Percentiles rank a stretch among this genome's conserved stretches.
Conservation (phyloP, 2,888 invertebrate genomes). For the Agrochola macilenta region DNA sequence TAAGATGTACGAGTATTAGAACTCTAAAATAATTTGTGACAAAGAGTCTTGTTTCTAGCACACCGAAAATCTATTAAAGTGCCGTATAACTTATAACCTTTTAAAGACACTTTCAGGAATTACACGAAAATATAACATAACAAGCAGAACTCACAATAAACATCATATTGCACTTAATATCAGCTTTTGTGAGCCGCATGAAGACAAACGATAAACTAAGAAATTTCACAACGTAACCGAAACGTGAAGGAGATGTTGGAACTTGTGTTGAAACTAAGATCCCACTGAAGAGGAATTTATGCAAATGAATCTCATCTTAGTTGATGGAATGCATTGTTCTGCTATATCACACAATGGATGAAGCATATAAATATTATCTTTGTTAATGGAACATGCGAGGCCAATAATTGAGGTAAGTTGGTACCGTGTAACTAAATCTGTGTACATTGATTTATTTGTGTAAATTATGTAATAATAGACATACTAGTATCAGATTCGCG, state of each 20-base stretch:
- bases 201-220: constrained; percentile 53
- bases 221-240: constrained; percentile 65
- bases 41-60: neutral
- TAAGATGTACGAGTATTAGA: neutral
- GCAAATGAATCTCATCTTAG: constrained; percentile 79
- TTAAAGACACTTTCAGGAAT: neutral
- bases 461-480: neutral
- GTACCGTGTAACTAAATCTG: constrained; percentile 28
- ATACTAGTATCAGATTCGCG: neutral
- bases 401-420: constrained; percentile 29
- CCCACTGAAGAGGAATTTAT: constrained; percentile 73
- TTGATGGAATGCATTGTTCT: constrained; percentile 77
- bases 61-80: neutral
- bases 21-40: neutral
- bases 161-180: constrained; percentile 53
- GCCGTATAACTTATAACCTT: neutral
- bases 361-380: constrained; percentile 72
- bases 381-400: constrained; percentile 51
- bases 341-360: constrained; percentile 64
- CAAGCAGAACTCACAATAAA: constrained; percentile 43
- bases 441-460: constrained; percentile 37
- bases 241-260: constrained; percentile 65
- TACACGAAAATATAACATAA: neutral
- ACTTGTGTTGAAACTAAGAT: constrained; percentile 71
- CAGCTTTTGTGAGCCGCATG: constrained; percentile 24